A percentile compares a stretch with the other conserved stretches of the same genome.
These are phyloP conservation scores for Agonum fuliginosum DNA, from an alignment of 2,888 invertebrate genomes.

Conservation along the genomic window DNA sequence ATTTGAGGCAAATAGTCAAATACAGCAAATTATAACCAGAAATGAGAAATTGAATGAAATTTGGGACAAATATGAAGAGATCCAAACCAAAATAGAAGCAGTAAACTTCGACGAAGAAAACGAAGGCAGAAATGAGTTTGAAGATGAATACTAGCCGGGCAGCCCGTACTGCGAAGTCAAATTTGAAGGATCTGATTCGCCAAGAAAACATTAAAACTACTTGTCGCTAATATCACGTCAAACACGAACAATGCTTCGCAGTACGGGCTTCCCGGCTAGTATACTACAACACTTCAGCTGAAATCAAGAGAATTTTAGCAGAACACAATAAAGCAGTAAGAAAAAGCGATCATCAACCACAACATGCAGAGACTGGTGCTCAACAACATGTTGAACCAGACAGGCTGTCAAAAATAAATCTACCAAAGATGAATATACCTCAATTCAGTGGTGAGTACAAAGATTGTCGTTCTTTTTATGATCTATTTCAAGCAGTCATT, in stretches of 20 bases:
- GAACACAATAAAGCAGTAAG: too few species aligned
- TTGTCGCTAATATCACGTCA: too few species aligned
- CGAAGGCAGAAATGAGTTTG: not conserved
- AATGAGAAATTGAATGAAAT: not conserved
- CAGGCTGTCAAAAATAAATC: not conserved
- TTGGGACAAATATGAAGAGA: not conserved
- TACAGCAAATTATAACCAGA: not conserved
- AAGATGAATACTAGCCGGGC: not conserved
- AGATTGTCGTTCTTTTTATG: constrained; percentile 15
- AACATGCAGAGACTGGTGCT: too few species aligned
- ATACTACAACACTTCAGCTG: too few species aligned
- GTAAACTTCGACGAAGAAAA: not conserved
- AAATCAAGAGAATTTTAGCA: too few species aligned
- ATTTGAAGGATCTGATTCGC: too few species aligned
- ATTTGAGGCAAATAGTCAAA: not conserved
- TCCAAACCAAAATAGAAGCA: not conserved
- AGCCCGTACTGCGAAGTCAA: too few species aligned
- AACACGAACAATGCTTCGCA: too few species aligned
- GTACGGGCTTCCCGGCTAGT: too few species aligned
- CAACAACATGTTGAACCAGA: not conserved
- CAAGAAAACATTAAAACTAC: too few species aligned
- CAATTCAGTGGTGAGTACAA: constrained; percentile 2
- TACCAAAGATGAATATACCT: constrained; percentile 16
- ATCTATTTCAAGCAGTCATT: constrained; percentile 3
- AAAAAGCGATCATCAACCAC: too few species aligned